phyloP scores from a whole-genome alignment of 2,113 vertebrate species.

The Turdus rufiventris region DNA sequence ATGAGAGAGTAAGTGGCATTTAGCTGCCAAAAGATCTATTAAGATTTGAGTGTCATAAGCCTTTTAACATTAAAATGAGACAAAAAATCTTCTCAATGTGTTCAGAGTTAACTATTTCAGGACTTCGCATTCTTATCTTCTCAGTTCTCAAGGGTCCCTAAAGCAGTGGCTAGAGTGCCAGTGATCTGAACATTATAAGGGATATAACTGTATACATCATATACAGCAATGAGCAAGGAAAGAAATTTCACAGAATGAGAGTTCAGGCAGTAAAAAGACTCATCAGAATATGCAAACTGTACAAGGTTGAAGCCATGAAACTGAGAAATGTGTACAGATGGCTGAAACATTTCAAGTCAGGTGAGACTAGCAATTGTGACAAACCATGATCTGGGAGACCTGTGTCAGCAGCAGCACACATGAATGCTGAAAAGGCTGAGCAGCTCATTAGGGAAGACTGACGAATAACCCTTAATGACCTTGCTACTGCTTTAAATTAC shows the following conservation, averaged over 20 bases:
- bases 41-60: not conserved
- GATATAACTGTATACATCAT: not conserved
- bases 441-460: slow-evolving; percentile 51
- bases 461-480: slow-evolving; percentile 47
- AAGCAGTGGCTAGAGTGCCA: not conserved
- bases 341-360: slow-evolving; percentile 53
- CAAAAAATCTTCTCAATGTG: not conserved
- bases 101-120: not conserved
- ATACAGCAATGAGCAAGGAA: not conserved
- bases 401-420: slow-evolving; percentile 56
- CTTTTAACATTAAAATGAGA: not conserved
- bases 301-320: slow-evolving; percentile 50
- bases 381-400: slow-evolving; percentile 53
- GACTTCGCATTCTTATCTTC: not conserved
- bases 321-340: slow-evolving; percentile 58
- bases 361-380: slow-evolving; percentile 63
- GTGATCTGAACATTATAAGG: not conserved
- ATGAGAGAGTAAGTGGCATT: not conserved
- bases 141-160: not conserved
- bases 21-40: not conserved
- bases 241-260: not conserved
- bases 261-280: not conserved
- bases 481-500: slow-evolving; percentile 36
- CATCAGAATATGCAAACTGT: not conserved
- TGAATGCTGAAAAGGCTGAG: slow-evolving; percentile 62